Evolutionary conservation across 1,140 invertebrate genomes (phyloP), one percentile per base, ranked within the genome.

Genomic region (Lutraria rhynchaena): DNA sequence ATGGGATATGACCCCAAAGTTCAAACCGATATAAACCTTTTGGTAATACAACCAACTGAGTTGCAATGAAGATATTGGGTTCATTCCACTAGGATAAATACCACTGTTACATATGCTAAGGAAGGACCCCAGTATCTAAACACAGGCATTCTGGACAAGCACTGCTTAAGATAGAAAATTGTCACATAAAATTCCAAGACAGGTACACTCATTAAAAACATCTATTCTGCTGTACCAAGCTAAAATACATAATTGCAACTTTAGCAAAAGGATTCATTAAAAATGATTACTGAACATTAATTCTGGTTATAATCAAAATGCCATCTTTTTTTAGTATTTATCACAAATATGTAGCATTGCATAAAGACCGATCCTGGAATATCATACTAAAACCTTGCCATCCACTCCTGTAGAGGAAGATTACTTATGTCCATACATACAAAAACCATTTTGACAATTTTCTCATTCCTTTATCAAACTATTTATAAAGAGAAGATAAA

Each of bases 401-500:
- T 65, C 74, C 29, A 60, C 74, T 29, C 51, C 58, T 35, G 46
- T 65, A 27, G 71, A 57, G 22, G n/a, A 27, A 44, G 29, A 53
- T 24, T 65, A 15, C 13, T 57, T 57, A 24, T 44, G 53, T 27
- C 53, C 37, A 44, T 78, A 69, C 29, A 78, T 33, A 69, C 61
- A 37, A 15, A 77, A 22, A 11, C 58, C 46, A 51, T 33, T 15
- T 15, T 44, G 35, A 24, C 44, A 17, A 1, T 37, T 15, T 53
- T 77, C 74, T 9, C 63, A 31, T 13, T 31, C 44, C 22, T 13
- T 19, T 31, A 77, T 77, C 13, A 77, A 35, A 1, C 29, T 57
- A 57, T 78, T 63, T 35, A 78, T 67, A 19, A 31, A 78, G 2
- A 67, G 7, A 1, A 78, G 75, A 57, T 67, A 78, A 3, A 61